Evolutionary conservation across 1,140 invertebrate species (phyloP), one percentile per base, ranked within the genome.

Genomic region (Mya arenaria): DNA sequence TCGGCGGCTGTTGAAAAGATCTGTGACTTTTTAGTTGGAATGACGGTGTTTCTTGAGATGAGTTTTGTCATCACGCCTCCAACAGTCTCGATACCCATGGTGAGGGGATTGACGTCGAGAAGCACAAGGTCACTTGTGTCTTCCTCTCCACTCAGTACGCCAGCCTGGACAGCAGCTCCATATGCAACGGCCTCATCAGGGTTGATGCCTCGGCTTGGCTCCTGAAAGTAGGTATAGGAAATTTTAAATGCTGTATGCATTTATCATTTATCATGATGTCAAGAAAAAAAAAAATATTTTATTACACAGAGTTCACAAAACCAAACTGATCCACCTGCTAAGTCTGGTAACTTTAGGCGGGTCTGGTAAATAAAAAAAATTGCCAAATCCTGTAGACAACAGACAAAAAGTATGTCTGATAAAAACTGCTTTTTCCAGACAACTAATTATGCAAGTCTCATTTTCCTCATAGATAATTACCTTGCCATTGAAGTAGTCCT

Each of bases 31-130:
- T 99, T 99, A n/a, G 98, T 99, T 23, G 99, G 99, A 88, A 99
- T 99, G 52, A 99, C 98, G 58, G 98, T 99, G 94, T 99, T 99
- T 90, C 99, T 93, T 72, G 97, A 96, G 92, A 99, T 99, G 32
- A 99, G 94, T 93, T 99, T 99, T 82, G 99, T 99, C 99, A 99
- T 99, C 15, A 99, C 98, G 85, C 99, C 99, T 82, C 99, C 99
- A 77, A 99, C 98, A 82, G 99, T 99, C 94, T 99, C 99, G 91
- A 99, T 99, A 87, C 99, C 99, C 95, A 99, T 95, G 77, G 99
- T 99, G 62, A 99, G 94, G 86, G 99, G 99, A 91, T 99, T 99
- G 55, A 99, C 99, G 92, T 99, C 99, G 52, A 99, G 94, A 80
- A 99, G 95, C 5, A 99, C 98, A 85, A 99, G 96, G 69, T 99